These are phyloP conservation scores for Potorous gilbertii DNA, from an alignment of 2,797 vertebrate genomes.

Conservation along the genomic window DNA sequence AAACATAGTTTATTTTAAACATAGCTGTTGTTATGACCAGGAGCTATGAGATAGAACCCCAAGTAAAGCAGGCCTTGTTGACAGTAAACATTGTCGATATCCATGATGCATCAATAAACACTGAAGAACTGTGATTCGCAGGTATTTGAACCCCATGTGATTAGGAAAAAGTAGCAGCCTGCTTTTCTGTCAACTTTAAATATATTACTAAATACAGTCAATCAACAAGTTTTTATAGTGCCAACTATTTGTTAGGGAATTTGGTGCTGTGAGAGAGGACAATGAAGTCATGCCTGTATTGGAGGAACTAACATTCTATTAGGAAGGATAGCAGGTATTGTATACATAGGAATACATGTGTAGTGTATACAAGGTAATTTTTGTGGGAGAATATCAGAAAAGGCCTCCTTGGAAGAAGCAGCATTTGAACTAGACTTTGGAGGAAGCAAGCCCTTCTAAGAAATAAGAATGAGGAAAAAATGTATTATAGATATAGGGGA, in stretches of 20 bases:
- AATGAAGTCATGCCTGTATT: not conserved
- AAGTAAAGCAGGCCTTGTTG: not conserved
- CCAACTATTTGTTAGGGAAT: not conserved
- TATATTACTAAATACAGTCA: not conserved
- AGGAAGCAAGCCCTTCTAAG: not conserved
- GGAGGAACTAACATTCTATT: not conserved
- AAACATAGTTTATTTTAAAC: not conserved
- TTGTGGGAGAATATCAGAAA: not conserved
- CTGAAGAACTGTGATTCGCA: not conserved
- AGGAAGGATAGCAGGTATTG: not conserved
- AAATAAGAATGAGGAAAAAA: not conserved
- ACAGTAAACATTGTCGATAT: not conserved
- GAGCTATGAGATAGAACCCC: not conserved
- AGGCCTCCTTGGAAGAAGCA: not conserved
- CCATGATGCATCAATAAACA: not conserved
- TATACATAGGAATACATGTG: not conserved
- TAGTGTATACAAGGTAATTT: not conserved
- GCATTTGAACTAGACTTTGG: not conserved
- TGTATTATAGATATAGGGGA: not conserved
- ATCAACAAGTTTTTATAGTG: not conserved
- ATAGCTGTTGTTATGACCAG: not conserved
- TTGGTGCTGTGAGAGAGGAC: not conserved
- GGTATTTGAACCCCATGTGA: not conserved
- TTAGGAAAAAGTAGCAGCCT: not conserved
- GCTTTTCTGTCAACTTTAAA: not conserved